Evolutionary conservation across 1,140 invertebrate genomes (phyloP), one percentile per base, ranked within the genome.

Genomic region (Potamilus streckersoni): DNA sequence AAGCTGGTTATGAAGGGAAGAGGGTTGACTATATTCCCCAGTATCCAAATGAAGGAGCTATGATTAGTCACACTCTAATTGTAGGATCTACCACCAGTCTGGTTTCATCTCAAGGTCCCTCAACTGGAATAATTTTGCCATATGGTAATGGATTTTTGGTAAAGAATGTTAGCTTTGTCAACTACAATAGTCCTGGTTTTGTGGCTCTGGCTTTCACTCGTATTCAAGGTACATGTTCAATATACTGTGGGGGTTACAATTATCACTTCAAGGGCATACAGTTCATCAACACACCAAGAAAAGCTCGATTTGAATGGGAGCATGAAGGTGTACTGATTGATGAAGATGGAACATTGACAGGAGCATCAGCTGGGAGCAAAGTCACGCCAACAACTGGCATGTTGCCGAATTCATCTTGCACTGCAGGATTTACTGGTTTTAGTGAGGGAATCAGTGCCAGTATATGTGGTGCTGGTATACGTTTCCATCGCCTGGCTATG

Each of bases 1-100:
- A 79, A 27, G 85, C 85, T 71, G 88, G 88, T n/a, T 81, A 79
- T 68, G 87, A 86, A 69, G 79, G 81, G 13, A 86, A 87, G 62
- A 64, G 74, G 64, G 57, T 84, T 2, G 23, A 76, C 2, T 38
- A 83, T 27, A 82, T 81, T 16, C 77, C 79, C 5, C 60, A 71
- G 6, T 79, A 49, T n/a, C 70, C 66, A 57, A 38, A 59, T 55
- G 73, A 84, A 38, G 71, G 79, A 19, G 74, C 82, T 4, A 73
- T 84, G 59, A 68, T 86, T 23, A 78, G 77, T 20, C 71, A 84
- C 71, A 74, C 73, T 14, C 58, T 84, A 15, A 83, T 87, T 68
- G 81, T 86, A 14, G 82, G 80, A 8, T 71, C 72, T 59, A 76
- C 80, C 15, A 63, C 71, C 20, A 23, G 61, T 19, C 73, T 74